Evolutionary conservation across 2,113 vertebrate species (phyloP).

Genomic region (Anhinga rufa): DNA sequence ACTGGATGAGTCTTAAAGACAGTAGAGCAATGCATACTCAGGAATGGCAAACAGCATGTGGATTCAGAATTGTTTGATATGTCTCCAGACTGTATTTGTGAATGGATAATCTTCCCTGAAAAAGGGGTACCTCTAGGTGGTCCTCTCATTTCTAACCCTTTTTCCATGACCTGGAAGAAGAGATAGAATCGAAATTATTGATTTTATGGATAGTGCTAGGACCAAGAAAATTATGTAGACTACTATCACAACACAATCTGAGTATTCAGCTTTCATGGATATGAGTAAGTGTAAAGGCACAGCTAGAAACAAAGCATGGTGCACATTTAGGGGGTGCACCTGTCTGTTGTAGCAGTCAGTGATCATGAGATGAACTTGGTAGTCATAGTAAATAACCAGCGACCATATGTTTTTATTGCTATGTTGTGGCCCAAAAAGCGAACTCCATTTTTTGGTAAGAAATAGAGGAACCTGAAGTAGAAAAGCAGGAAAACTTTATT

Average conservation of each 20-base stretch:
- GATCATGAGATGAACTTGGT: neutral
- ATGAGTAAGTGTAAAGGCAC: neutral
- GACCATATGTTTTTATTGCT: neutral
- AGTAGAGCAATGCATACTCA: neutral
- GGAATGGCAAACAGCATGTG: neutral
- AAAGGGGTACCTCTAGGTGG: neutral
- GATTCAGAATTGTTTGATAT: neutral
- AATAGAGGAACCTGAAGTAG: neutral
- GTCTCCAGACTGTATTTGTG: neutral
- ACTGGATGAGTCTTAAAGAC: neutral
- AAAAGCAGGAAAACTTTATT: neutral
- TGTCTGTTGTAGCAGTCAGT: neutral
- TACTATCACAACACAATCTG: neutral
- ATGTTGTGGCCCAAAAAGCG: neutral
- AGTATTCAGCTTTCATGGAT: neutral
- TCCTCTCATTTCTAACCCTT: neutral
- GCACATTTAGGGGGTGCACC: rapidly evolving
- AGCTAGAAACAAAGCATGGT: neutral
- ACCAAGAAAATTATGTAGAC: neutral
- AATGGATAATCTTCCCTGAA: neutral
- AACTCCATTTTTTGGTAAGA: neutral
- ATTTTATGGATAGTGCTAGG: neutral
- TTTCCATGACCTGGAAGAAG: neutral
- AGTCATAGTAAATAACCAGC: neutral
- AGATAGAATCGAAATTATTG: neutral